phyloP scores from a whole-genome alignment of 2,888 invertebrate genomes.

The Tinea pellionella region DNA sequence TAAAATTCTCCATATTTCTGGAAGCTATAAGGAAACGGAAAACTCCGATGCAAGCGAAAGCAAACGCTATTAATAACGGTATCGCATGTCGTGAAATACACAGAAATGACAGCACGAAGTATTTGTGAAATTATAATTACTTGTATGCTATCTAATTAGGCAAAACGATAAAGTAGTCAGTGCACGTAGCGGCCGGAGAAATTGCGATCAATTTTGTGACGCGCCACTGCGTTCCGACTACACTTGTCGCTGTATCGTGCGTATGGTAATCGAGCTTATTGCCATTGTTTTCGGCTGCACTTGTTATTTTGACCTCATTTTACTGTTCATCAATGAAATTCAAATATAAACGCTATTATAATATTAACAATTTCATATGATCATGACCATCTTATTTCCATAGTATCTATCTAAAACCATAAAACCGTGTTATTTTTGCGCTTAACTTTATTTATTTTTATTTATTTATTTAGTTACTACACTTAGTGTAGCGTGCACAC shows the following conservation, averaged over 20 bases:
- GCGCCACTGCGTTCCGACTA: neutral
- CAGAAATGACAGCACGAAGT: conserved; percentile 7
- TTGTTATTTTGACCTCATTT: neutral
- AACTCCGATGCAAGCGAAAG: neutral
- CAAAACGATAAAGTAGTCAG: conserved; percentile 22
- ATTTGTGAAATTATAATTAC: conserved; percentile 10
- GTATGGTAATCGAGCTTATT: conserved; percentile 34
- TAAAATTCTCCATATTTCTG: neutral
- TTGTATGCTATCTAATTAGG: conserved; percentile 11
- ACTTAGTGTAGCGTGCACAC: no score
- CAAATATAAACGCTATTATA: neutral
- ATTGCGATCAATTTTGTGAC: conserved; percentile 21
- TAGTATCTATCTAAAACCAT: no score
- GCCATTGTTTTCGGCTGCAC: conserved; percentile 4
- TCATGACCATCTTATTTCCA: no score
- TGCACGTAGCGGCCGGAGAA: conserved; percentile 42
- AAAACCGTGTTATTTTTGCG: no score
- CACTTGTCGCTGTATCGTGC: conserved; percentile 18
- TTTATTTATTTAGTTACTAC: no score
- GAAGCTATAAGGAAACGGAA: neutral
- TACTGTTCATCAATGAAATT: neutral
- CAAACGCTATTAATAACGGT: conserved; percentile 4
- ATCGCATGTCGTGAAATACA: conserved; percentile 4
- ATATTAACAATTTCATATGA: no score
- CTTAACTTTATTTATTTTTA: no score